Percentiles rank a stretch among this genome's conserved stretches.
Conservation (phyloP, 1,140 invertebrate species). For the Drosophila nannoptera region DNA sequence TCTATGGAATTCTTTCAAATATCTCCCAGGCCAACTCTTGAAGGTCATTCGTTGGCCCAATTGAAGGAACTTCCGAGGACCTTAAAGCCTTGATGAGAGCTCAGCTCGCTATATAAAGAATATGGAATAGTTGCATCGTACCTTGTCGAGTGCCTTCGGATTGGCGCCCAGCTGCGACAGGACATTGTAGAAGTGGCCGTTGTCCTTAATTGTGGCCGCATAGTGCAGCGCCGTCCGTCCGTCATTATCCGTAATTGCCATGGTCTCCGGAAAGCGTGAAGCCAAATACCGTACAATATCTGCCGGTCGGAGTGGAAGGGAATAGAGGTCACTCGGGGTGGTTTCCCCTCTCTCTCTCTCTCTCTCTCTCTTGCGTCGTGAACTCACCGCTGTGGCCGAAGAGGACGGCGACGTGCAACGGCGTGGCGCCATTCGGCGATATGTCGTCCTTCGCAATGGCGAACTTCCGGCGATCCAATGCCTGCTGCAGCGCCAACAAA, state of each 20-base stretch:
- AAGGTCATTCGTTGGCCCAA: no score
- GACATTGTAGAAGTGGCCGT: constrained; percentile 92
- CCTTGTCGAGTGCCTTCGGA: constrained; percentile 89
- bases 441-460: constrained; percentile 90
- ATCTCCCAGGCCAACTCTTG: no score
- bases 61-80: no score
- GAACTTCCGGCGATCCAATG: constrained; percentile 94
- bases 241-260: constrained; percentile 86
- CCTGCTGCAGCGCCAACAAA: constrained; percentile 89
- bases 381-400: constrained; percentile 85
- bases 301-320: constrained; percentile 10
- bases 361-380: neutral
- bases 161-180: constrained; percentile 91
- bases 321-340: neutral
- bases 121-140: constrained; percentile 79
- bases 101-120: no score
- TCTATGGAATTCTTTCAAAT: no score
- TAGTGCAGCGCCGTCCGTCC: constrained; percentile 95
- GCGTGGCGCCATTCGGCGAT: constrained; percentile 91
- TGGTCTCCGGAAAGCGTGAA: constrained; percentile 91
- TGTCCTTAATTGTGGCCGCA: constrained; percentile 90
- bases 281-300: constrained; percentile 83
- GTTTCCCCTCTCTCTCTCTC: neutral
- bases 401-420: constrained; percentile 94
- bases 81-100: no score